These are phyloP conservation scores for Scaptomyza graminum DNA, from an alignment of 1,140 invertebrate genomes.

Conservation along the genomic window DNA sequence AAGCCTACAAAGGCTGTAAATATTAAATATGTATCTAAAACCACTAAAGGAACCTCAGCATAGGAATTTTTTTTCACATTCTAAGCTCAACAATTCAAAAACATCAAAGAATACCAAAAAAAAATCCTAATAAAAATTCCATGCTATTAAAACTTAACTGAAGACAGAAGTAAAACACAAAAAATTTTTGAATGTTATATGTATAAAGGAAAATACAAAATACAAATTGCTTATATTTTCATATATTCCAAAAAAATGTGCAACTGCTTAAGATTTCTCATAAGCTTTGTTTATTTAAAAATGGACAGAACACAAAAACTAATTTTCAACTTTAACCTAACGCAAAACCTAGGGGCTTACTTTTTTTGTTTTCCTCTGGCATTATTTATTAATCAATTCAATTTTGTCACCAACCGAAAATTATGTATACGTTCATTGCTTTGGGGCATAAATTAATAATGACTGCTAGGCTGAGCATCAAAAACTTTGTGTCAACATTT, in stretches of 20 bases:
- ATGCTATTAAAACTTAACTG: no score
- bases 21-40: no score
- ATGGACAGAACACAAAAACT: neutral
- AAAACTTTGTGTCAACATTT: constrained; percentile 72
- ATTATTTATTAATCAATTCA: constrained; percentile 78
- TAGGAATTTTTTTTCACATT: no score
- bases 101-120: no score
- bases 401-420: constrained; percentile 59
- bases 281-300: neutral
- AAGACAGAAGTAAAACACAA: no score
- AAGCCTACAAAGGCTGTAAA: no score
- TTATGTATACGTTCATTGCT: constrained; percentile 46
- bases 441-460: constrained; percentile 64
- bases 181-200: no score
- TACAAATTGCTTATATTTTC: neutral
- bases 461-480: constrained; percentile 27
- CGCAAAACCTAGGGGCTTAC: neutral
- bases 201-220: neutral
- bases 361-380: neutral
- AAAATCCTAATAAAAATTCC: no score
- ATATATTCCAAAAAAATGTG: neutral
- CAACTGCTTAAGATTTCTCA: neutral
- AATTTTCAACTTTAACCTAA: constrained; percentile 1
- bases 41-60: no score
- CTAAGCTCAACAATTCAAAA: no score